Evolutionary conservation across 2,113 vertebrate species (phyloP).

Genomic region (Xyrauchen texanus): DNA sequence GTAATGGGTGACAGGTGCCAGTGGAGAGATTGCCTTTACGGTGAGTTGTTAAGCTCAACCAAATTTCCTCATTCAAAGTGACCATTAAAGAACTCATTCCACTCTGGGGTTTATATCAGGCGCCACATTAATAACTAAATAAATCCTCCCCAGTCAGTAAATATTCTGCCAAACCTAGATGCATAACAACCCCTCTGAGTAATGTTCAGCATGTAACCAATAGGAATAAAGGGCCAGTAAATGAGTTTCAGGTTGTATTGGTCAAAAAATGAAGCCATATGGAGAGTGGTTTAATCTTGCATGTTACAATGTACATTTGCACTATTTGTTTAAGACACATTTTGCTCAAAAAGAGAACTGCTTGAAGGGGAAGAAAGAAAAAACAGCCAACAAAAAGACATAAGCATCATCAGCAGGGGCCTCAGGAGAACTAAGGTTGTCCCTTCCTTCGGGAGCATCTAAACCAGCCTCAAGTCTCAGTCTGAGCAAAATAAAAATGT

Average conservation of each 20-base stretch:
- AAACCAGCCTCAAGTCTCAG: slow-evolving; percentile 40
- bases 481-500: slow-evolving; percentile 62
- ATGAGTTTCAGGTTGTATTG: not conserved
- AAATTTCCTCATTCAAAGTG: not conserved
- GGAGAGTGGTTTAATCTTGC: not conserved
- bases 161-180: not conserved
- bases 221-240: not conserved
- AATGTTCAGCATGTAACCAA: not conserved
- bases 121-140: slow-evolving; percentile 27
- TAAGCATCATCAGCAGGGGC: slow-evolving; percentile 34
- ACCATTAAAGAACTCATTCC: slow-evolving; percentile 22
- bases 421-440: slow-evolving; percentile 6
- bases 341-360: slow-evolving; percentile 12
- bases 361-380: slow-evolving; percentile 25
- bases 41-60: slow-evolving; percentile 34
- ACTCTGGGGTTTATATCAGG: slow-evolving; percentile 1
- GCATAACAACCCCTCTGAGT: slow-evolving; percentile 18
- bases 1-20: slow-evolving; percentile 41
- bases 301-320: not conserved
- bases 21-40: slow-evolving; percentile 6
- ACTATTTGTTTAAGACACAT: not conserved
- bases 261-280: not conserved
- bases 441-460: slow-evolving; percentile 27
- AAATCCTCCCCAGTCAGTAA: slow-evolving; percentile 8
- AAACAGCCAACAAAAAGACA: slow-evolving; percentile 9